Conservation (phyloP, 1,140 invertebrate species). For the Coelopa frigida region DNA sequence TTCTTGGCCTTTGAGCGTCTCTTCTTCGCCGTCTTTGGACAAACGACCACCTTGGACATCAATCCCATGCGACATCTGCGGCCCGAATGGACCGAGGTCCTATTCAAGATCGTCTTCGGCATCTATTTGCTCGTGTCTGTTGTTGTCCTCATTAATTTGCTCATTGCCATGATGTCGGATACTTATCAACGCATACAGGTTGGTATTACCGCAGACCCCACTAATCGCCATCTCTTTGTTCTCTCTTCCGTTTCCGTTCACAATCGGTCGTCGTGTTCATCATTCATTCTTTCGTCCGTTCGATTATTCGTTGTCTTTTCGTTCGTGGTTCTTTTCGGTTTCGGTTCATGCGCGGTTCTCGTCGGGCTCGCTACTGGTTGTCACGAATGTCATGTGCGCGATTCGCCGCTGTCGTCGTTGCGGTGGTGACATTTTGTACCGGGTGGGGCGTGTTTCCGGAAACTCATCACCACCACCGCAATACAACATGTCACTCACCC, state of each 20-base stretch:
- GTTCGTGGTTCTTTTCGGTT: conserved; percentile 11
- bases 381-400: neutral
- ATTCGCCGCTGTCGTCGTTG: too few relatives aligned
- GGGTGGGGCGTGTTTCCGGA: too few relatives aligned
- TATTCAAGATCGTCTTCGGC: conserved; percentile 84
- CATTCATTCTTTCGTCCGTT: too few relatives aligned
- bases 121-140: conserved; percentile 96
- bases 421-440: too few relatives aligned
- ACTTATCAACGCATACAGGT: conserved; percentile 96
- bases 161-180: conserved; percentile 99
- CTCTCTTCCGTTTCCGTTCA: conserved; percentile 15
- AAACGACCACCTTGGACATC: conserved; percentile 82
- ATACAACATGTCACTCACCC: too few relatives aligned
- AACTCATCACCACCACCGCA: too few relatives aligned
- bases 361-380: neutral
- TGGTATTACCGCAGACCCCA: conserved; percentile 37
- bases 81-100: conserved; percentile 68
- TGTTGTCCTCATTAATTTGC: conserved; percentile 94
- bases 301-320: conserved; percentile 1
- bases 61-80: conserved; percentile 58
- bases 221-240: conserved; percentile 28
- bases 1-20: conserved; percentile 91
- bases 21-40: conserved; percentile 96
- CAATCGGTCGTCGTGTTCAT: neutral
- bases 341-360: neutral